Evolutionary conservation across 2,113 vertebrate species (phyloP).

Genomic region (Anolis sagrei): DNA sequence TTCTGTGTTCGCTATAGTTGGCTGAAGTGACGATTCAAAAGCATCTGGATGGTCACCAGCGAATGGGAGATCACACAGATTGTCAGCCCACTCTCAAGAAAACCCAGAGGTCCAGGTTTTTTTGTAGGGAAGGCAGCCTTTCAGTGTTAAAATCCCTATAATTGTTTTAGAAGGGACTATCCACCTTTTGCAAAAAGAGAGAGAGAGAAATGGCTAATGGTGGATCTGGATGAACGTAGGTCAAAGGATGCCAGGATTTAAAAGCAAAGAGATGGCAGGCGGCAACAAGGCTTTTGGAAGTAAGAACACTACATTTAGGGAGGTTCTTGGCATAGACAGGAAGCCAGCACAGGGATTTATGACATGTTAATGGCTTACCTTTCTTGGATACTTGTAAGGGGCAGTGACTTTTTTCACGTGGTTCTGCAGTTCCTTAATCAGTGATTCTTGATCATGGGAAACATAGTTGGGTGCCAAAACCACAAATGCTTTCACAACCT

Average conservation of each 20-base stretch:
- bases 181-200: no score
- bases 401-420: conserved; percentile 83
- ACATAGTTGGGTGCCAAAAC: conserved; percentile 77
- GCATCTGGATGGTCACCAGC: no score
- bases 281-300: neutral
- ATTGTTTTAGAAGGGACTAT: no score
- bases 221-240: neutral
- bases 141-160: no score
- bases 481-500: conserved; percentile 86
- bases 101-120: no score
- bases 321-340: neutral
- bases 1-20: no score
- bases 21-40: no score
- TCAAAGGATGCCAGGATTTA: neutral
- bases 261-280: neutral
- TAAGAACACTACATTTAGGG: no score
- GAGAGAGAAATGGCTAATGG: no score
- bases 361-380: conserved; percentile 66
- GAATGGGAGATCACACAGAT: no score
- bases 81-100: no score
- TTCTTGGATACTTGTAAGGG: conserved; percentile 86
- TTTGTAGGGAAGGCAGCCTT: no score
- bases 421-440: conserved; percentile 78
- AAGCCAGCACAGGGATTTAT: neutral
- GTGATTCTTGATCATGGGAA: conserved; percentile 66